phyloP scores from a whole-genome alignment of 2,888 invertebrate genomes.

The Schrankia costaestrigalis region DNA sequence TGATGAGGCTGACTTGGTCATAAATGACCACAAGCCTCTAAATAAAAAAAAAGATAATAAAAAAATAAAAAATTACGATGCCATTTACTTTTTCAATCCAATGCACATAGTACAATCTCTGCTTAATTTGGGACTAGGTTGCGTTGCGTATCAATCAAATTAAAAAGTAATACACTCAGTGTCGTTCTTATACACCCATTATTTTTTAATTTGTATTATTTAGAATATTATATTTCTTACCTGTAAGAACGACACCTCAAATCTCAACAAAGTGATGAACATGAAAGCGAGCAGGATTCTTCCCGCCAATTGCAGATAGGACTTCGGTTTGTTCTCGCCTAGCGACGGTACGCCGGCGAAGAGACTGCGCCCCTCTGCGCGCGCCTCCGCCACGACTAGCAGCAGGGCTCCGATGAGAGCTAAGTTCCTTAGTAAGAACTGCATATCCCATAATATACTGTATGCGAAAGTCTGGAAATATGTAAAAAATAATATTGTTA shows the following conservation, averaged over 20 bases:
- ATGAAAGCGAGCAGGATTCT: slow-evolving; percentile 98
- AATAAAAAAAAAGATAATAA: too few species aligned
- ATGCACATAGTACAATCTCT: too few species aligned
- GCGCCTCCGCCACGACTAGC: slow-evolving; percentile 96
- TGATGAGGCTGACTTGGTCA: too few species aligned
- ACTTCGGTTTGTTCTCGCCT: slow-evolving; percentile 98
- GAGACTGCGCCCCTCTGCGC: slow-evolving; percentile 94
- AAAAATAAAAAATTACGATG: too few species aligned
- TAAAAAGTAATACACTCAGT: too few species aligned
- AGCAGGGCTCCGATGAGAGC: slow-evolving; percentile 98
- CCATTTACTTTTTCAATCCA: too few species aligned
- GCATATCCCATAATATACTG: slow-evolving; percentile 98
- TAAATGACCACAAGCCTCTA: too few species aligned
- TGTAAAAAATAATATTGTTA: neutral
- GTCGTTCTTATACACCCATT: neutral
- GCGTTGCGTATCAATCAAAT: too few species aligned
- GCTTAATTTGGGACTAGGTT: too few species aligned
- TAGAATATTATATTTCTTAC: slow-evolving; percentile 58
- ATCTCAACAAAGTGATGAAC: slow-evolving; percentile 97
- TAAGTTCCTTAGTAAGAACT: slow-evolving; percentile 97
- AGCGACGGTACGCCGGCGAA: slow-evolving; percentile 97
- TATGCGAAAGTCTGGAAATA: slow-evolving; percentile 91
- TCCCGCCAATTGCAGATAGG: slow-evolving; percentile 97
- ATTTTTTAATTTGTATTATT: neutral
- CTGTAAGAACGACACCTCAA: slow-evolving; percentile 94